Percentiles rank a stretch among this genome's conserved stretches.
These are phyloP conservation scores for Phacellophora camtschatica DNA, from an alignment of 30 jellyfish, hydroid and myxozoan genomes.

Conservation along the genomic window DNA sequence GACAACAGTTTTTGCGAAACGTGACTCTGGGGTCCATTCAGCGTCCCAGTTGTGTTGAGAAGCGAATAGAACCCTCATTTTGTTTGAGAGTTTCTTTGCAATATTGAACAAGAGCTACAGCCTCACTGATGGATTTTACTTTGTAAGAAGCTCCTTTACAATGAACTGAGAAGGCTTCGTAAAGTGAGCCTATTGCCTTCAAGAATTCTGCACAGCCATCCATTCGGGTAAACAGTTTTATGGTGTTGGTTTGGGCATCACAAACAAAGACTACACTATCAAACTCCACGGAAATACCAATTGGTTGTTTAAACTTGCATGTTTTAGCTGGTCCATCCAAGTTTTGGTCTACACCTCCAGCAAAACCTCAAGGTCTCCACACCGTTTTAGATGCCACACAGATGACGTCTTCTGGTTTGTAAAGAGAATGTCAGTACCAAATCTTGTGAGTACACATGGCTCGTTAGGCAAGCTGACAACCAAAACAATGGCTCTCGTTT, in stretches of 20 bases:
- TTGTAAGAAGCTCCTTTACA: too few relatives aligned
- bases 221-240: conserved; percentile 2
- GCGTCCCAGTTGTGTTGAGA: too few relatives aligned
- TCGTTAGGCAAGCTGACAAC: too few relatives aligned
- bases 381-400: too few relatives aligned
- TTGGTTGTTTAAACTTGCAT: conserved; percentile 8
- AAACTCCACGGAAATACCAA: conserved; percentile 19
- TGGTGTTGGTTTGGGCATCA: conserved; percentile 18
- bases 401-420: too few relatives aligned
- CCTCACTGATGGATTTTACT: too few relatives aligned
- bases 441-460: too few relatives aligned
- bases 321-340: neutral
- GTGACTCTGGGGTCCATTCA: neutral
- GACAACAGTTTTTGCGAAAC: conserved; percentile 1
- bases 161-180: conserved; percentile 26
- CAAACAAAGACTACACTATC: conserved; percentile 8
- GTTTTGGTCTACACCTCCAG: conserved; percentile 19
- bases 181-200: neutral
- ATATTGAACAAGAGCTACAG: neutral
- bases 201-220: neutral
- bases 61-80: too few relatives aligned
- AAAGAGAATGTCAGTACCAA: too few relatives aligned
- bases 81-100: neutral
- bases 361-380: too few relatives aligned
- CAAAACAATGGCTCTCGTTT: too few relatives aligned